These are phyloP conservation scores for Euclidia mi DNA, from an alignment of 2,888 invertebrate species.

Conservation along the genomic window DNA sequence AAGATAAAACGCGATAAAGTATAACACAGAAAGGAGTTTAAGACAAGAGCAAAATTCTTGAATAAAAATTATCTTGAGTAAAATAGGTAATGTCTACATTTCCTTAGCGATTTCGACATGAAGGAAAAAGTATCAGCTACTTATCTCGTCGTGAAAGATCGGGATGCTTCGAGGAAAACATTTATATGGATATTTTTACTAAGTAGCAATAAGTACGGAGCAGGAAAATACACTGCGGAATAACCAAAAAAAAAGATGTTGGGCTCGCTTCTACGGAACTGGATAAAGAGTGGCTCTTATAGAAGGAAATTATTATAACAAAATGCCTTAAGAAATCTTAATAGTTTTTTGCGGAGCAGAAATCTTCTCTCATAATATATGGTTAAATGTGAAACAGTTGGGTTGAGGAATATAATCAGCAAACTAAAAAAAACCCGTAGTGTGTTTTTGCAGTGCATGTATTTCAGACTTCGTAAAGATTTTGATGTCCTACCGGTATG, in stretches of 20 bases:
- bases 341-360: too few relatives aligned
- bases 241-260: neutral
- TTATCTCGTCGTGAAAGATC: constrained; percentile 42
- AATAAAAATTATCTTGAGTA: constrained; percentile 34
- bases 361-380: too few relatives aligned
- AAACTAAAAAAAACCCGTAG: too few relatives aligned
- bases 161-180: constrained; percentile 23
- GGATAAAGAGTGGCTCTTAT: too few relatives aligned
- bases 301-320: too few relatives aligned
- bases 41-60: constrained; percentile 4
- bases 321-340: too few relatives aligned
- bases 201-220: constrained; percentile 4
- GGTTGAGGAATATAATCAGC: too few relatives aligned
- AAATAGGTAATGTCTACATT: constrained; percentile 36
- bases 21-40: neutral
- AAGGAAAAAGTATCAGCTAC: constrained; percentile 29
- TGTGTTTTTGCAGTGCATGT: too few relatives aligned
- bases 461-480: too few relatives aligned
- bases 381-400: too few relatives aligned
- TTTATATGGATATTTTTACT: constrained; percentile 6
- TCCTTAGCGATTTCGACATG: constrained; percentile 36
- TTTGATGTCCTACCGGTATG: too few relatives aligned
- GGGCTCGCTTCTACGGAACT: too few relatives aligned
- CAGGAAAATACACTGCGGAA: constrained; percentile 7
- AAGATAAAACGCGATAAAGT: neutral